Conservation (phyloP, 2,888 invertebrate species). For the Euphydryas editha region DNA sequence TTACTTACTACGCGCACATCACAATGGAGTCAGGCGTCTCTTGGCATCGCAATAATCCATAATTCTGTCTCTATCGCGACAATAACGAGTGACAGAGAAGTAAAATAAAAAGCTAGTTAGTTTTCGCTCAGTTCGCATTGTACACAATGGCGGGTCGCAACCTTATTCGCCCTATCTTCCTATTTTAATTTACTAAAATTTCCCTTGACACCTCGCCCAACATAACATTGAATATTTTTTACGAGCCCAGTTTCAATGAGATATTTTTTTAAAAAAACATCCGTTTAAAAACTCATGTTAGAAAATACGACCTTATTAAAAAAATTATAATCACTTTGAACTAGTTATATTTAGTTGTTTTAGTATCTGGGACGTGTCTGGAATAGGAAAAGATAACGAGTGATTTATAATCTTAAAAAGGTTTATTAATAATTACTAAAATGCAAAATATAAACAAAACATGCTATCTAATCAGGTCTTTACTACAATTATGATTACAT, state of each 20-base stretch:
- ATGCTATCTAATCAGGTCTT: no score
- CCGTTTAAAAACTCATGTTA: slow-evolving; percentile 21
- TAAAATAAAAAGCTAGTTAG: slow-evolving; percentile 67
- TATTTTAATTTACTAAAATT: slow-evolving; percentile 84
- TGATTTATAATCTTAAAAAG: neutral
- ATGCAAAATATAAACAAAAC: no score
- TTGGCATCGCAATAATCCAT: slow-evolving; percentile 58
- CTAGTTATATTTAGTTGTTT: neutral
- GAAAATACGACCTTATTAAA: slow-evolving; percentile 7
- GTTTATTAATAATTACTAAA: neutral
- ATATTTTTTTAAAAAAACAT: slow-evolving; percentile 27
- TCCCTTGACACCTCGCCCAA: slow-evolving; percentile 82
- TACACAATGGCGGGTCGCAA: slow-evolving; percentile 66
- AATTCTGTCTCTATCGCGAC: slow-evolving; percentile 44
- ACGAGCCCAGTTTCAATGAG: slow-evolving; percentile 35
- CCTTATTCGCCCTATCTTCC: slow-evolving; percentile 81
- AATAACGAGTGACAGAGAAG: slow-evolving; percentile 43
- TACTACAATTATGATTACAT: no score
- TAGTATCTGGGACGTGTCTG: neutral
- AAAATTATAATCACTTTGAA: neutral
- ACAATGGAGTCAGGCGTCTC: slow-evolving; percentile 65
- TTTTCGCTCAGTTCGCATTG: slow-evolving; percentile 61
- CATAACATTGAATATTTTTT: slow-evolving; percentile 57
- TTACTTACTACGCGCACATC: slow-evolving; percentile 71
- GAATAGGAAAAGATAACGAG: no score